phyloP scores from a whole-genome alignment of 2,888 invertebrate species.

The Aporophyla nigra region DNA sequence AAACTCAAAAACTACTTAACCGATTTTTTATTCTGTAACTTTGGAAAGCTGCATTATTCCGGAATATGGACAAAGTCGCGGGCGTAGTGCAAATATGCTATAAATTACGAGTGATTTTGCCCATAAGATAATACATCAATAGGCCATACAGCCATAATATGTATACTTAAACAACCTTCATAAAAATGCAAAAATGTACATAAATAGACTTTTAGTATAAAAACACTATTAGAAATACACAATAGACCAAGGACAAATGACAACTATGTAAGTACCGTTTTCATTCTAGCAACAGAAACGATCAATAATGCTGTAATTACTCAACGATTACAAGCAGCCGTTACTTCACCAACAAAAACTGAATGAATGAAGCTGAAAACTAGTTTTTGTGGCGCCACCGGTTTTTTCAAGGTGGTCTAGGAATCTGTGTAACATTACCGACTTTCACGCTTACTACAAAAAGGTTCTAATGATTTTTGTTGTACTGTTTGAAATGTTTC shows the following conservation, averaged over 20 bases:
- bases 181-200: neutral
- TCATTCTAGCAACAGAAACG: constrained; percentile 21
- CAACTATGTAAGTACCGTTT: neutral
- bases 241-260: constrained; percentile 19
- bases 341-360: constrained; percentile 51
- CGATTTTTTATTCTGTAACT: too few relatives aligned
- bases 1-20: too few relatives aligned
- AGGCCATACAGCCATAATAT: neutral
- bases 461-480: constrained; percentile 21
- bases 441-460: constrained; percentile 20
- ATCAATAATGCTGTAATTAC: constrained; percentile 47
- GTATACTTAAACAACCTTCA: neutral
- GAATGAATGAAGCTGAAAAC: constrained; percentile 44
- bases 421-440: constrained; percentile 12
- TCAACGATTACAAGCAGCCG: constrained; percentile 49
- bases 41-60: too few relatives aligned
- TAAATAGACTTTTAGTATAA: neutral
- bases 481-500: neutral
- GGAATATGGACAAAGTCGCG: too few relatives aligned
- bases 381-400: constrained; percentile 43
- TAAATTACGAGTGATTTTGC: neutral
- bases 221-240: neutral
- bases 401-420: constrained; percentile 34
- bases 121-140: neutral
- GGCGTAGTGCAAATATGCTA: too few relatives aligned